Percentiles rank a stretch among this genome's conserved stretches.
These are phyloP conservation scores for Collichthys lucidus DNA, from an alignment of 2,113 vertebrate species.

Conservation along the genomic window DNA sequence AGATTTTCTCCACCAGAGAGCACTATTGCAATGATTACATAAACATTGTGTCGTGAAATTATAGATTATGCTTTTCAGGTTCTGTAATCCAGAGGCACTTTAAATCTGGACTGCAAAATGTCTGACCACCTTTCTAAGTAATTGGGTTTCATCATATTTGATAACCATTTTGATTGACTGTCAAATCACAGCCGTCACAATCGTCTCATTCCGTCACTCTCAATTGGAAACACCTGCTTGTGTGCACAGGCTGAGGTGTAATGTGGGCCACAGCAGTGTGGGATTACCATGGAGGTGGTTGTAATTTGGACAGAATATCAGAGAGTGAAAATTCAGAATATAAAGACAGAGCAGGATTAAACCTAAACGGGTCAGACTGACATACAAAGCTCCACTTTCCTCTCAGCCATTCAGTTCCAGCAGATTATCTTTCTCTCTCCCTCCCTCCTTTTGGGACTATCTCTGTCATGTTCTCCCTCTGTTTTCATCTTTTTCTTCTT, in stretches of 20 bases:
- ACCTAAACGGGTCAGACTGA: slow-evolving; percentile 41
- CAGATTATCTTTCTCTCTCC: slow-evolving; percentile 37
- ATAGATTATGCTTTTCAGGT: slow-evolving; percentile 64
- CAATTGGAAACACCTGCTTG: neutral
- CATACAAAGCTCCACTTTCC: slow-evolving; percentile 39
- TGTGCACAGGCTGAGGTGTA: slow-evolving; percentile 28
- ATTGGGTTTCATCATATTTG: slow-evolving; percentile 61
- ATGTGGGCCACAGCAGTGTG: slow-evolving; percentile 59
- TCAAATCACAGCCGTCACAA: slow-evolving; percentile 5
- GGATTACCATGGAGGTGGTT: slow-evolving; percentile 79
- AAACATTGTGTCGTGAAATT: neutral
- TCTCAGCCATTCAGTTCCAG: slow-evolving; percentile 31
- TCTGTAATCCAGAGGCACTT: slow-evolving; percentile 59
- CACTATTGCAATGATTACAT: neutral
- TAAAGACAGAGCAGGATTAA: slow-evolving; percentile 70
- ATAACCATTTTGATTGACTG: slow-evolving; percentile 57
- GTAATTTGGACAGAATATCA: slow-evolving; percentile 75
- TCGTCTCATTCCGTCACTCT: slow-evolving; percentile 17
- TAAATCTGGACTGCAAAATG: slow-evolving; percentile 26
- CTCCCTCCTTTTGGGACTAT: neutral
- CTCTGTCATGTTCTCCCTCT: neutral
- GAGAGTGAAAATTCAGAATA: slow-evolving; percentile 61
- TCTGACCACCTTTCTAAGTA: slow-evolving; percentile 51
- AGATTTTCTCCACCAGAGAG: slow-evolving; percentile 35
- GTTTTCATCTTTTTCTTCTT: neutral